Base-by-base conservation (phyloP, 2,797 vertebrate genomes). In the Artibeus lituratus region DNA sequence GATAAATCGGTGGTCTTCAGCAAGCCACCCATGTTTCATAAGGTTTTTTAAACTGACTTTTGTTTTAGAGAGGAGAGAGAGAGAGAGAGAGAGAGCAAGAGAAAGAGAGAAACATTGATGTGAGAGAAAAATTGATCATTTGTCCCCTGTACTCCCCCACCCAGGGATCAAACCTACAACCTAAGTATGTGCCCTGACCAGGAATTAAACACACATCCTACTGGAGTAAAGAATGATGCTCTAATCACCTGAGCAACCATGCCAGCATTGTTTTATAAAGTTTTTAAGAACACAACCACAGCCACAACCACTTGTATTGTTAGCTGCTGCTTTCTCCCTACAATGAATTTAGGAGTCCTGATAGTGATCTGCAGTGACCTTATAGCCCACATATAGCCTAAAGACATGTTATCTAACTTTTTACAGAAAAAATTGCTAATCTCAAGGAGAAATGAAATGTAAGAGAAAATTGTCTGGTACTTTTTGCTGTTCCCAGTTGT, bases 231-330 rank as follows among this genome's bases (percentile, higher is more conserved):
- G 59, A 14, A n/a, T 32, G 59, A 65, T 3, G 12, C 29, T 65
- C 29, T 12, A n/a, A n/a, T 29, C 29, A 65, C 59, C 59, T 65
- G 59, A 65, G 59, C 59, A 7, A 7, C 6, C 59, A 15, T 32
- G 59, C 5, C 59, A n/a, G 29, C 29, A 29, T 16, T 65, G 59
- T 65, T n/a, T 65, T 15, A 32, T n/a, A 3, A n/a, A 73, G 16
- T 39, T 67, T 90, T 72, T 51, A 85, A 67, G 69, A 69, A 81
- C 65, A 65, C 19, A n/a, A 7, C 6, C 35, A 73, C 14, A 0
- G 5, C 6, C 35, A 62, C 18, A 0, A 4, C 2, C 10, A 51
- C 72, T 29, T 12, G 1, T 49, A 39, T 19, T 4, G 10, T 11
- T 29, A 76, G 10, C 65, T 21, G 16, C 29, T 95, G 35, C 32